Base-by-base conservation (phyloP, 2,113 vertebrate genomes). In the Galemys pyrenaicus region DNA sequence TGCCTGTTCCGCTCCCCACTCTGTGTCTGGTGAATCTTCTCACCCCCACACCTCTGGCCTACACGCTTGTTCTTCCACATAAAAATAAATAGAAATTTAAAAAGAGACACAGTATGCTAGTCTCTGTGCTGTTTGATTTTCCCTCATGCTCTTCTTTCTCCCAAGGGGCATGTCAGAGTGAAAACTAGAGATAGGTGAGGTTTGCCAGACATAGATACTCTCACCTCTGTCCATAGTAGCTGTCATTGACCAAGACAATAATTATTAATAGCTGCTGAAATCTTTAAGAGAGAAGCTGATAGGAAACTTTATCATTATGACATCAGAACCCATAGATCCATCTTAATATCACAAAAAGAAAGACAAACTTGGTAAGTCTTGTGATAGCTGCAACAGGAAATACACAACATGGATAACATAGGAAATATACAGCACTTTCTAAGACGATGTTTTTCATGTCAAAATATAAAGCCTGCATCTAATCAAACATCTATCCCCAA, bases 401-500 rank as follows among this genome's bases (percentile, higher is more conserved):
- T 4, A 19, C 2, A 16, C 6, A 75, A 30, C 10, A 49, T 28
- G 13, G 10, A 24, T 3, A 44, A n/a, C n/a, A 60, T 1, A 85
- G 28, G 54, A 89, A 87, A 89, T 11, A 28, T 1, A 26, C 2
- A 65, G 30, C 17, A n/a, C 12, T 4, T 87, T 58, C 49, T 16
- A 56, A 20, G 19, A 20, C 9, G 58, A 86, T 81, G 19, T 30
- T 9, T 62, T 87, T 67, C n/a, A 70, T 13, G 26, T 58, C 46
- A 44, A 78, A 93, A 96, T 37, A 90, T 87, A 84, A 88, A 77
- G 24, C 39, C 37, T 87, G 22, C 15, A 82, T 68, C 62, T 87
- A 62, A 70, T 81, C 71, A 77, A 94, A 78, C 1, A 30, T 46
- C 71, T 58, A 58, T 70, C 73, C 56, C 65, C 51, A 46, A 65